phyloP scores from a whole-genome alignment of 2,113 vertebrate genomes.

The Catharus bicknelli region DNA sequence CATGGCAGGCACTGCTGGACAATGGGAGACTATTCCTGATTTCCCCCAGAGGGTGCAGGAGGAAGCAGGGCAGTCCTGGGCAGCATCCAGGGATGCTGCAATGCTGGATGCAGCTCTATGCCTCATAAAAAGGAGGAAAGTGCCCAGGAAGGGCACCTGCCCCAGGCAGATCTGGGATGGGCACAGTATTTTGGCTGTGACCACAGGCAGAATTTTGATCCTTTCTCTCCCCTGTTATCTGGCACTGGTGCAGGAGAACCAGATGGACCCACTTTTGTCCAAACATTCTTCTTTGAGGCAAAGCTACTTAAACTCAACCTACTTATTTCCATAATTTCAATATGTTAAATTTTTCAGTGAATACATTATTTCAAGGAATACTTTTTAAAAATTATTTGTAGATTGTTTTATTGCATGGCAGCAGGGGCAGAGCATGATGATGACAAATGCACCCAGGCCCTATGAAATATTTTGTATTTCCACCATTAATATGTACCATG shows the following conservation, averaged over 20 bases:
- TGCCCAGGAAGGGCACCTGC: fast-evolving
- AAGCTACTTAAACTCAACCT: background rate
- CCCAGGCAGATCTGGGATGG: background rate
- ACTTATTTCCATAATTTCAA: background rate
- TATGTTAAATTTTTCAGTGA: background rate
- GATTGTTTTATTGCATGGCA: background rate
- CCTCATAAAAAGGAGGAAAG: background rate
- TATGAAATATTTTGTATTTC: conserved; percentile 4
- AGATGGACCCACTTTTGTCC: background rate
- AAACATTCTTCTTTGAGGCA: background rate
- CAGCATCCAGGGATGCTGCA: background rate
- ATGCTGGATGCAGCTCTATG: too few species aligned
- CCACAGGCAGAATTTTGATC: background rate
- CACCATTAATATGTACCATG: background rate
- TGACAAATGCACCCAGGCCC: background rate
- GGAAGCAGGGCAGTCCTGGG: background rate
- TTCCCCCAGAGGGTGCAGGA: fast-evolving
- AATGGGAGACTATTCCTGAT: background rate
- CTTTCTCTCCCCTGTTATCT: background rate
- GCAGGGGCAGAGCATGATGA: background rate
- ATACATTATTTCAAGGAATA: background rate
- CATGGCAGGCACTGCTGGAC: fast-evolving
- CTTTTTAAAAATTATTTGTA: background rate
- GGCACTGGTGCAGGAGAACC: background rate
- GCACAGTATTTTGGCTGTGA: background rate